Base-by-base conservation (phyloP, 2,888 invertebrate species). In the Masnerella sp. region DNA sequence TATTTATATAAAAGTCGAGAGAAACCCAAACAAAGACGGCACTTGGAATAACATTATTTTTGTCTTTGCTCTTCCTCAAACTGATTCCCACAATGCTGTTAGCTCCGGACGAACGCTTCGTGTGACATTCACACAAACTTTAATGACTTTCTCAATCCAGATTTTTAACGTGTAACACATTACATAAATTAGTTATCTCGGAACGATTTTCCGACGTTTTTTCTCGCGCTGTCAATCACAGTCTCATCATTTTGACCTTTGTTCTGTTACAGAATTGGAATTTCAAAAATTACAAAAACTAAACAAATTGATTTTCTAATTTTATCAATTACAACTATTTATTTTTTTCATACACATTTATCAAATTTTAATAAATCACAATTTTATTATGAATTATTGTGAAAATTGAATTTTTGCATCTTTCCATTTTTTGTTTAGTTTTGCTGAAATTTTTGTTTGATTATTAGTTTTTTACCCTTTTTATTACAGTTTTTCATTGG, bases 81-180 rank as follows among this genome's bases (percentile, higher is more conserved):
- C 15, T 2, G 11, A 52, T 64, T 64, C 62, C 43, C 62, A 51
- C 62, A 64, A 43, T 52, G 28, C 34, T 9, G 17, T 9, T 25
- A 34, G 14, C 30, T 42, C 34, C 15, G 9, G 17, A 22, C 51
- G 11, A 64, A 32, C 36, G 5, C 54, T 38, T 56, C 38, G 65
- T 65, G 65, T 56, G 54, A 65, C 65, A 65, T 56, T 65, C 65
- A 47, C 56, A 56, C 56, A 65, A 65, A 34, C 45, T 47, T 65
- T 54, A 65, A 65, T 43, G 45, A 65, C 65, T 65, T 65, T 65
- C 65, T 52, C 45, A 56, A 65, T 28, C 22, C 18, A 43, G 42
- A 38, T 54, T 64, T 64, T 54, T 45, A 43, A 15, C 34, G 14
- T 34, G 36, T 12, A 36, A 64, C 52, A 9, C 12, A 52, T 62